These are phyloP conservation scores for Dascyllus trimaculatus DNA, from an alignment of 2,113 vertebrate genomes.

Conservation along the genomic window DNA sequence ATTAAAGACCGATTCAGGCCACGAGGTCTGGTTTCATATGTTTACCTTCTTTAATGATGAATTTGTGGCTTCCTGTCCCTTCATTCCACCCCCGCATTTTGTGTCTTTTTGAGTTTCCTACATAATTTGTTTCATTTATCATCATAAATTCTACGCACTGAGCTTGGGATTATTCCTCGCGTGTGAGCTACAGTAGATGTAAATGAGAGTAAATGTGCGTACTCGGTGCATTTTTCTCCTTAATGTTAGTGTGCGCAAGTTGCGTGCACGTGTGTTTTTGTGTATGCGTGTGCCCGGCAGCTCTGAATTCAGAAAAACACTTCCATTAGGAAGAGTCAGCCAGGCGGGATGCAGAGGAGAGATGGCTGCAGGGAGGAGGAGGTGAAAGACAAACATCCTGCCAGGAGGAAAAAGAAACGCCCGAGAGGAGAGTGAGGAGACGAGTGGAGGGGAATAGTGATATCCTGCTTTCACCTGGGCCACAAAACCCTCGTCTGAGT, in stretches of 20 bases:
- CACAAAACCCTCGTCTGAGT: not conserved
- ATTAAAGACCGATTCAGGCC: too few species aligned
- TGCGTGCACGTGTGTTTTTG: too few species aligned
- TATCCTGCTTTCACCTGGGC: not conserved
- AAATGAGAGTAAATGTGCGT: not conserved
- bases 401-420: not conserved
- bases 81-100: too few species aligned
- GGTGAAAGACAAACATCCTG: slow-evolving; percentile 30
- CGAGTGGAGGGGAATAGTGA: not conserved
- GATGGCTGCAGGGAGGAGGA: slow-evolving; percentile 16
- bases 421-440: not conserved
- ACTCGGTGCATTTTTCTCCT: not conserved
- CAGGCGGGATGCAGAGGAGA: slow-evolving; percentile 10
- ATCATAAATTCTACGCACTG: too few species aligned
- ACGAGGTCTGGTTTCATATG: too few species aligned
- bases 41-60: too few species aligned
- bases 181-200: not conserved
- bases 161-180: not conserved
- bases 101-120: too few species aligned
- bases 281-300: not conserved
- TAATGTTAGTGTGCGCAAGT: not conserved
- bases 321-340: slow-evolving; percentile 30
- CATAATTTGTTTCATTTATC: too few species aligned
- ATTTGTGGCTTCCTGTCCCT: too few species aligned
- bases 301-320: slow-evolving; percentile 8